Percentiles rank a stretch among this genome's conserved stretches.
Evolutionary conservation across 2,888 invertebrate genomes (phyloP).

Genomic region (Macroteleia sp.): DNA sequence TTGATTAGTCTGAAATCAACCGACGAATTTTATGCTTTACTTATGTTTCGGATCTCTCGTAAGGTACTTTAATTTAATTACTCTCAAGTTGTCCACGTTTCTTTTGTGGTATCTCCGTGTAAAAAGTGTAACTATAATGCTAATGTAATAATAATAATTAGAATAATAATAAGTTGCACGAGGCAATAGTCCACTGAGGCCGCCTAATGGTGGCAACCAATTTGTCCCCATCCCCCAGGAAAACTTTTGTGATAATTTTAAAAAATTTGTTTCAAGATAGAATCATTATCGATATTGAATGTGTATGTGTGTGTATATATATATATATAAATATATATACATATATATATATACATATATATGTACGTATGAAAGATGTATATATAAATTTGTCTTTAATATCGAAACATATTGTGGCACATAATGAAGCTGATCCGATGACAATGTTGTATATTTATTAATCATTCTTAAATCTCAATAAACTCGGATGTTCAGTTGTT

Average conservation of each 20-base stretch:
- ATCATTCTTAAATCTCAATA: constrained; percentile 68
- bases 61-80: constrained; percentile 79
- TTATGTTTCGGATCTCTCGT: constrained; percentile 36
- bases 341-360: constrained; percentile 53
- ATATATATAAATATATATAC: constrained; percentile 39
- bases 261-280: constrained; percentile 33
- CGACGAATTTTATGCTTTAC: constrained; percentile 19
- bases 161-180: constrained; percentile 77
- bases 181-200: constrained; percentile 76
- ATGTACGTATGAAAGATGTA: constrained; percentile 5
- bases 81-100: constrained; percentile 73
- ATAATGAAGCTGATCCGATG: constrained; percentile 49
- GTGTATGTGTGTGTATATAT: too few relatives aligned
- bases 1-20: constrained; percentile 40
- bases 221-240: constrained; percentile 32
- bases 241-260: constrained; percentile 29
- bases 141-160: constrained; percentile 79
- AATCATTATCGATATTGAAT: constrained; percentile 45
- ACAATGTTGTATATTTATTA: constrained; percentile 57
- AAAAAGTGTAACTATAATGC: constrained; percentile 82
- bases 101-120: constrained; percentile 78
- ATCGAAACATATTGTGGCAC: constrained; percentile 51
- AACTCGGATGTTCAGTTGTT: constrained; percentile 64
- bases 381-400: too few relatives aligned
- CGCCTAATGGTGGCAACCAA: background rate